phyloP scores from a whole-genome alignment of 2,113 vertebrate genomes.

The Toxostoma redivivum region DNA sequence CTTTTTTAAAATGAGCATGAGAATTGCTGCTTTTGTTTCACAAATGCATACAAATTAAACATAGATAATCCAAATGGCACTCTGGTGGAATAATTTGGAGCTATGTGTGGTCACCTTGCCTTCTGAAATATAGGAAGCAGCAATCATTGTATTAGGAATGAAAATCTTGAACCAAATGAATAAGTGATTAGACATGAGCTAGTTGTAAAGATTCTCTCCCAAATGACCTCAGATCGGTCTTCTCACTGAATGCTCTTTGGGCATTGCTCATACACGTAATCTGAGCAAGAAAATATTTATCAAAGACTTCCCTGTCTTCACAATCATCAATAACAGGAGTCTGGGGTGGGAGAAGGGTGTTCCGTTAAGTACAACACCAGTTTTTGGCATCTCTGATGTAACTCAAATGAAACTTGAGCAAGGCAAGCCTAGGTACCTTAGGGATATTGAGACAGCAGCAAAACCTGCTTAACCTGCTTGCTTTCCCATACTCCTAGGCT shows the following conservation, averaged over 20 bases:
- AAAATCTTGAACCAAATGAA: background rate
- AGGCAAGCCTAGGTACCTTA: conserved; percentile 30
- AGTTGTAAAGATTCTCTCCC: background rate
- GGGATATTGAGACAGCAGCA: conserved; percentile 36
- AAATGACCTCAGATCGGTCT: background rate
- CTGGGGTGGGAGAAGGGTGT: background rate
- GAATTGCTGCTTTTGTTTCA: background rate
- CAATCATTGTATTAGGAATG: background rate
- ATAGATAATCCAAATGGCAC: background rate
- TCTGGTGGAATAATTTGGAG: background rate
- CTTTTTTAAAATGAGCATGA: background rate
- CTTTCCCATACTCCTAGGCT: conserved; percentile 54
- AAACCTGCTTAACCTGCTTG: conserved; percentile 54
- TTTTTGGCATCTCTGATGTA: conserved; percentile 31
- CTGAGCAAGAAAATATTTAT: background rate
- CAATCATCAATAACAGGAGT: background rate
- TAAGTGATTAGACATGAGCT: background rate
- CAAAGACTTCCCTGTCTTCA: background rate
- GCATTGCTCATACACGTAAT: background rate
- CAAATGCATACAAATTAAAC: background rate
- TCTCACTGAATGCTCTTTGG: background rate
- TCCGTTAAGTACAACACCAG: background rate
- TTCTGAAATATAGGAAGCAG: background rate
- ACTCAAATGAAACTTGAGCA: conserved; percentile 25
- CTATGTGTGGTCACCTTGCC: background rate